A percentile compares a stretch with the other conserved stretches of the same genome.
phyloP scores from a whole-genome alignment of 2,888 invertebrate species.

The Dolomedes plantarius region DNA sequence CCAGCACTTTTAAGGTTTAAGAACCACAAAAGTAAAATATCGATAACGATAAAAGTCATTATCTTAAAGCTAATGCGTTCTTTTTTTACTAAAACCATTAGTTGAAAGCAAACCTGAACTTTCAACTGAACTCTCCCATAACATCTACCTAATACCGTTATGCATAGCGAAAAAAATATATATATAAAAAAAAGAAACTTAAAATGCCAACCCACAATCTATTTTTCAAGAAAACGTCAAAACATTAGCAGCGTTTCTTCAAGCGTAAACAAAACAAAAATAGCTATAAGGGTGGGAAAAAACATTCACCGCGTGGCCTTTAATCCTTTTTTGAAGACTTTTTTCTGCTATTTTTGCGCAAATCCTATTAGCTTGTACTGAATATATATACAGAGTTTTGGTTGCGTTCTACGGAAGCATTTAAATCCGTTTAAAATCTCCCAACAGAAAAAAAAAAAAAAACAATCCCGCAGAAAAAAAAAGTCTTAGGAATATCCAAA shows the following conservation, averaged over 20 bases:
- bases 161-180: neutral
- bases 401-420: neutral
- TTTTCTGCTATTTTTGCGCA: too few species aligned
- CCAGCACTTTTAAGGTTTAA: too few species aligned
- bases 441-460: neutral
- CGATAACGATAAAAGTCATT: too few species aligned
- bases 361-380: neutral
- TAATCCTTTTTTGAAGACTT: constrained; percentile 1
- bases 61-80: too few species aligned
- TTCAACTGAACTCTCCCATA: neutral
- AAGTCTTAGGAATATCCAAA: neutral
- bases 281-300: neutral
- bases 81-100: too few species aligned
- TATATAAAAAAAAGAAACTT: neutral
- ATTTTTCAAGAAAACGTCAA: neutral
- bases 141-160: neutral
- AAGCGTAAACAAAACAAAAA: neutral
- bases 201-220: neutral
- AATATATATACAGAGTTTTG: neutral
- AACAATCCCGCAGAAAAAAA: neutral
- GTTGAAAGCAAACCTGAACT: neutral
- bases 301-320: neutral
- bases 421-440: constrained; percentile 10
- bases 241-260: neutral
- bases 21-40: too few species aligned